Evolutionary conservation across 2,113 vertebrate genomes (phyloP), one percentile per base, ranked within the genome.

Genomic region (Xiphias gladius): DNA sequence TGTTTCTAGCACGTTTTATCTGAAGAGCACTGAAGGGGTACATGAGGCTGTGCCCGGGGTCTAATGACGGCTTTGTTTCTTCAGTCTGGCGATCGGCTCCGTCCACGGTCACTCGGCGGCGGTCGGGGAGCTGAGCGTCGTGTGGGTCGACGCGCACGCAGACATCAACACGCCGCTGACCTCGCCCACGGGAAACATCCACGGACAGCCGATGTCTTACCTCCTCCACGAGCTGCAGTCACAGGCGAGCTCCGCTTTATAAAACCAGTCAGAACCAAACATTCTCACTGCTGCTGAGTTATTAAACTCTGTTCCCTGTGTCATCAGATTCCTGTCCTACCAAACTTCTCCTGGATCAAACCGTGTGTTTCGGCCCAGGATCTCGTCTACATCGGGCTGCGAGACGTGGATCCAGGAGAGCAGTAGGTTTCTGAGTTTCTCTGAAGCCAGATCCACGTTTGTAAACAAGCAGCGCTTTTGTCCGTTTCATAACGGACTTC

Each of bases 81-180:
- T 59, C 82, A 96, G 96, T 50, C 81, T 96, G 77, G 96, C 95
- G 1, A 94, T 96, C 0, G 96, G 96, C 55, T 96, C 96, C 0
- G 91, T 96, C 84, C 90, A 92, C 1, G 96, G 96, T 11, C 95
- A 96, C 69, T 61, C 94, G 0, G 83, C 87, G 1, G 92, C 83
- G 0, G 86, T 91, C 5, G 90, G 85, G 2, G 76, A 85, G 22
- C 67, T 96, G 65, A 92, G 93, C 41, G 87, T 96, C 5, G 86
- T 96, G 17, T 96, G 95, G 95, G 96, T 96, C 20, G 96, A 96
- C 35, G 96, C 96, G 37, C 96, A 96, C 35, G 94, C 96, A 0
- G 96, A 96, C 87, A 92, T 96, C 84, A 95, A 96, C 93, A 96
- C 95, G 1, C 95, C 96, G 0, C 85, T 95, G 62, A 95, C 90